Evolutionary conservation across 2,888 invertebrate genomes (phyloP).

Genomic region (Ophion costatus): DNA sequence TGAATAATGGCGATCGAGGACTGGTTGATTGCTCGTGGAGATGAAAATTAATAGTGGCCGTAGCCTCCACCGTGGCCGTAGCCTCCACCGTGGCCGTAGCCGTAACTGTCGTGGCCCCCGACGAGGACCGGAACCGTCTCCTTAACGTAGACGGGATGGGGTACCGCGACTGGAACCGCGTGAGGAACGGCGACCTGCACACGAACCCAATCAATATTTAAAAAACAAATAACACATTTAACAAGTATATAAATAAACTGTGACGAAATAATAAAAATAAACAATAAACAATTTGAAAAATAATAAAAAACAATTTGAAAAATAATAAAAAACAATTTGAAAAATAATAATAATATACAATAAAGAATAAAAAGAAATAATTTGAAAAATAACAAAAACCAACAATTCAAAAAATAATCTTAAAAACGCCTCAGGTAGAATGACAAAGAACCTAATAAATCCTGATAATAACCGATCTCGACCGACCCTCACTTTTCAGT

Average conservation of each 20-base stretch:
- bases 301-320: too few species aligned
- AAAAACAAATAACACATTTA: constrained; percentile 50
- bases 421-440: too few species aligned
- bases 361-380: not conserved
- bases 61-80: constrained; percentile 68
- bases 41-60: constrained; percentile 51
- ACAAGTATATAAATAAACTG: not conserved
- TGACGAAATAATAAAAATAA: too few species aligned
- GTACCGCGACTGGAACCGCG: constrained; percentile 85
- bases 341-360: not conserved
- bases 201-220: constrained; percentile 28
- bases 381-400: too few species aligned
- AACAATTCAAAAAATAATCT: too few species aligned
- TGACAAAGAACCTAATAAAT: too few species aligned
- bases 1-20: constrained; percentile 55
- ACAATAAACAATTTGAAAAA: not conserved
- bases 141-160: constrained; percentile 86
- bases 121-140: constrained; percentile 80
- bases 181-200: constrained; percentile 85
- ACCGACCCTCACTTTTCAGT: too few species aligned
- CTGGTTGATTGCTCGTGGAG: constrained; percentile 22
- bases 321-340: not conserved
- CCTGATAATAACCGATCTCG: too few species aligned
- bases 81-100: constrained; percentile 63
- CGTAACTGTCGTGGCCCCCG: constrained; percentile 70